Evolutionary conservation across 2,888 invertebrate genomes (phyloP).

Genomic region (Apamea sordens): DNA sequence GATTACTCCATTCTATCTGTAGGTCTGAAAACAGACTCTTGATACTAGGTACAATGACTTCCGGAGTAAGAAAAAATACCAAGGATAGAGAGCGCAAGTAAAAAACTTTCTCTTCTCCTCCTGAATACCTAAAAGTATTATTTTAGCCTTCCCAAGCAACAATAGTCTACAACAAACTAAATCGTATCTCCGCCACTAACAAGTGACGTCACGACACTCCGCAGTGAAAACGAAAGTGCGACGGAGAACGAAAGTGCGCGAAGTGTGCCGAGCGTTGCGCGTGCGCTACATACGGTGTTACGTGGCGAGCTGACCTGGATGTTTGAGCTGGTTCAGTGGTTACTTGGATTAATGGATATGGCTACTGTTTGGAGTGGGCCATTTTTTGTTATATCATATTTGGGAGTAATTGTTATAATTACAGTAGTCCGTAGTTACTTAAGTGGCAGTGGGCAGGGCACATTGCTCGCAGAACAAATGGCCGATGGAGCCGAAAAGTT

Average conservation of each 20-base stretch:
- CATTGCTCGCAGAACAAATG: background rate
- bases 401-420: background rate
- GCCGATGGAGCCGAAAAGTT: background rate
- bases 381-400: background rate
- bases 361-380: background rate
- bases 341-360: conserved; percentile 20
- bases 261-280: conserved; percentile 66
- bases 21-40: background rate
- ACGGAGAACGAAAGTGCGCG: conserved; percentile 75
- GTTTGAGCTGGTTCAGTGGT: conserved; percentile 46
- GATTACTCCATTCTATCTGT: background rate
- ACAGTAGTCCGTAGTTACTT: background rate
- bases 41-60: background rate
- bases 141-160: background rate
- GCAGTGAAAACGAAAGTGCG: conserved; percentile 78
- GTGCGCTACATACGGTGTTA: conserved; percentile 61
- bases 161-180: conserved; percentile 22
- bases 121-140: background rate
- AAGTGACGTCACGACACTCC: conserved; percentile 63
- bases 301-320: conserved; percentile 67
- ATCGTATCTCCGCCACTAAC: conserved; percentile 24
- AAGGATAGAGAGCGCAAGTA: background rate
- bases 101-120: background rate
- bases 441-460: background rate
- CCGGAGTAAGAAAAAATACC: background rate